phyloP scores from a whole-genome alignment of 2,113 vertebrate species.

The Elanus axillaris region DNA sequence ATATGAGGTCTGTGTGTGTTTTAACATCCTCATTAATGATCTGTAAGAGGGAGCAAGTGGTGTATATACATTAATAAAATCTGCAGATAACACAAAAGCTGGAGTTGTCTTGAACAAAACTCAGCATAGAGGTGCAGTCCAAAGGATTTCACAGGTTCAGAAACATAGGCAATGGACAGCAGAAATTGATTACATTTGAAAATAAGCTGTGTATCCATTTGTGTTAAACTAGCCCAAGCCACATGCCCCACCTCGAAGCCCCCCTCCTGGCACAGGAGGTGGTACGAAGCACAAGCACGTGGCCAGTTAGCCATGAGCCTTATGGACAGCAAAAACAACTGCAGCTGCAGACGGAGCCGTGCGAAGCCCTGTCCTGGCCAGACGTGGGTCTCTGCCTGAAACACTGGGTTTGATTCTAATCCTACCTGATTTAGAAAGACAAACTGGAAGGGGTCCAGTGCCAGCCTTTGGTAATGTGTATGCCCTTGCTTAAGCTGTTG shows the following conservation, averaged over 20 bases:
- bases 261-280: not conserved
- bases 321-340: not conserved
- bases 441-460: constrained; percentile 29
- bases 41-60: constrained; percentile 47
- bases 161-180: not conserved
- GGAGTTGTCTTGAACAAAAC: not conserved
- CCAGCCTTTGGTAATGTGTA: not conserved
- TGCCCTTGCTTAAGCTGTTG: not conserved
- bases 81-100: not conserved
- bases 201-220: not conserved
- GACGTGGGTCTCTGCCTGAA: not conserved
- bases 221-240: not conserved
- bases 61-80: constrained; percentile 41
- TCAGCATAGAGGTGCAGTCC: not conserved
- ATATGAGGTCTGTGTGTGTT: constrained; percentile 49
- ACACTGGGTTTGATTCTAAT: constrained; percentile 2
- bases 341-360: not conserved
- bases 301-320: not conserved
- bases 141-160: not conserved
- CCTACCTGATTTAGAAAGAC: constrained; percentile 27
- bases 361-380: not conserved
- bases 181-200: not conserved
- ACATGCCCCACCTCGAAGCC: not conserved
- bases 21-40: constrained; percentile 61
- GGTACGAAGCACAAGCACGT: not conserved